A percentile compares a stretch with the other conserved stretches of the same genome.
Conservation (phyloP, 2,888 invertebrate genomes). For the Melieria omissa region DNA sequence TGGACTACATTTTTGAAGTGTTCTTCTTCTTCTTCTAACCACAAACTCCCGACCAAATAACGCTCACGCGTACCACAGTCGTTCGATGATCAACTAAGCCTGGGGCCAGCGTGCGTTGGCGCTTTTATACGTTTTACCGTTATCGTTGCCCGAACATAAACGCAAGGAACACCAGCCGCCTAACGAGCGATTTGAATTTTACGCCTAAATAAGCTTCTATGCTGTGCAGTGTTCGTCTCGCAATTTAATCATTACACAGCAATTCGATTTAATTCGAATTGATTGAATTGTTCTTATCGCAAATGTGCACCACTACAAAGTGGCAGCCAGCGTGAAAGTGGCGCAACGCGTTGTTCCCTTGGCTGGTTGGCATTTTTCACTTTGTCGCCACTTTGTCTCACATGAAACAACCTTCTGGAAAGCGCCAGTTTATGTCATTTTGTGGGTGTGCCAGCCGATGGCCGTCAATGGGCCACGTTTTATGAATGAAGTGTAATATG, state of each 20-base stretch:
- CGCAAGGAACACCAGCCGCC: not conserved
- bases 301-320: constrained; percentile 48
- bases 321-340: not conserved
- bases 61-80: no score
- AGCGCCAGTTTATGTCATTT: no score
- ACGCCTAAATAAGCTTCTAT: constrained; percentile 45
- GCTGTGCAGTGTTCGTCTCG: not conserved
- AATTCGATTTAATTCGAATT: constrained; percentile 44
- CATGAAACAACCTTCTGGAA: no score
- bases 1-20: no score
- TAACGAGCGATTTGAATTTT: constrained; percentile 44
- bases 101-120: not conserved
- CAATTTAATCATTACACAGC: constrained; percentile 40
- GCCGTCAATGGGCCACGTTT: no score
- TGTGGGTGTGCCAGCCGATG: no score
- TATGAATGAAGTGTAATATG: no score
- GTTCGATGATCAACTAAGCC: constrained; percentile 6
- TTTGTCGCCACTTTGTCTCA: no score
- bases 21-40: no score
- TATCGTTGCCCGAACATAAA: not conserved
- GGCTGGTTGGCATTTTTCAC: no score
- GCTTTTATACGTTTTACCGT: constrained; percentile 10
- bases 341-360: no score
- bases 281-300: constrained; percentile 55
- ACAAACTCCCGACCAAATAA: no score